Conservation (phyloP, 2,888 invertebrate genomes). For the Bembecia ichneumoniformis region DNA sequence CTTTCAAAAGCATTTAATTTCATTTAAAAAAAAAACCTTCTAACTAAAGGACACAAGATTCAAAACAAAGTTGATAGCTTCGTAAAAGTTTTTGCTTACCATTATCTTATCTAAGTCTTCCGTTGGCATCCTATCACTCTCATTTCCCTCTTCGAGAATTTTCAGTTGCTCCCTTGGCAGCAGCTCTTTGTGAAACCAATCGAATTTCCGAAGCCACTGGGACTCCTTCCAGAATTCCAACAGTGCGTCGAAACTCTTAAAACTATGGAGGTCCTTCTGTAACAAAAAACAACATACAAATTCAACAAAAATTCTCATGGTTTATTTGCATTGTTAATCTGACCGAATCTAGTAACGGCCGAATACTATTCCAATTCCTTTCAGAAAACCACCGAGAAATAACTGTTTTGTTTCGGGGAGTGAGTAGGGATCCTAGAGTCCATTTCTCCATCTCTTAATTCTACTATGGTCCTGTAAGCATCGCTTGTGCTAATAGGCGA, state of each 20-base stretch:
- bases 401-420: too few species aligned
- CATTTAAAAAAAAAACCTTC: too few species aligned
- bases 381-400: too few species aligned
- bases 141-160: constrained; percentile 21
- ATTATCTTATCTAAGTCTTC: constrained; percentile 37
- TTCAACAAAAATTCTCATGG: too few species aligned
- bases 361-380: too few species aligned
- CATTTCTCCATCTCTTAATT: too few species aligned
- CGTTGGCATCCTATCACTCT: constrained; percentile 21
- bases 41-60: not conserved
- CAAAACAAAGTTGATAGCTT: not conserved
- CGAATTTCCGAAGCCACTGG: constrained; percentile 43
- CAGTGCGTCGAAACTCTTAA: constrained; percentile 31
- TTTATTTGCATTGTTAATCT: too few species aligned
- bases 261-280: constrained; percentile 45
- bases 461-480: too few species aligned
- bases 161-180: constrained; percentile 39
- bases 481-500: too few species aligned
- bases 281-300: constrained; percentile 42
- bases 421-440: too few species aligned
- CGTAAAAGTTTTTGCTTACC: constrained; percentile 25
- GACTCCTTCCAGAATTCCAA: constrained; percentile 29
- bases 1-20: too few species aligned
- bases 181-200: constrained; percentile 39
- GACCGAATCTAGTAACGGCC: too few species aligned